A percentile compares a stretch with the other conserved stretches of the same genome.
Evolutionary conservation across 2,113 vertebrate genomes (phyloP).

Genomic region (Paratilapia polleni): DNA sequence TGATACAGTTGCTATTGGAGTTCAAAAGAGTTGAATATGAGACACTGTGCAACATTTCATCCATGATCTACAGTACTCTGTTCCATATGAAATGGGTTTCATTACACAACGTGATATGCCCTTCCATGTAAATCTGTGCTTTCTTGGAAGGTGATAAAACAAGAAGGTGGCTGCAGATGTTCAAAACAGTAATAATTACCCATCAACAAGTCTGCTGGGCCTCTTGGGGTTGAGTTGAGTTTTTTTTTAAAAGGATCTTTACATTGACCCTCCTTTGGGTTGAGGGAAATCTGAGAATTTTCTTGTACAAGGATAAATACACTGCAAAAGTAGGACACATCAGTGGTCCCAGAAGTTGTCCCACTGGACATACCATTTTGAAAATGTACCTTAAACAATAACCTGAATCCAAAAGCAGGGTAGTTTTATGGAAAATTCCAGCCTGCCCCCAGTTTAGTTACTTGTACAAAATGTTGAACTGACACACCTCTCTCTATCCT

Average conservation of each 20-base stretch:
- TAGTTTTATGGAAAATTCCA: not conserved
- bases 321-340: not conserved
- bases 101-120: not conserved
- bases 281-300: not conserved
- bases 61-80: not conserved
- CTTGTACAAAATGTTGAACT: not conserved
- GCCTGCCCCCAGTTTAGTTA: not conserved
- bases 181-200: not conserved
- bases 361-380: not conserved
- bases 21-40: not conserved
- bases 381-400: not conserved
- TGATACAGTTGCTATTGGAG: not conserved
- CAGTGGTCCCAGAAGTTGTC: not conserved
- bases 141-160: not conserved
- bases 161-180: not conserved
- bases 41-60: not conserved
- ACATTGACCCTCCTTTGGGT: not conserved
- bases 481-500: not conserved
- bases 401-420: not conserved
- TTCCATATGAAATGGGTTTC: not conserved
- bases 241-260: not conserved
- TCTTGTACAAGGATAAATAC: not conserved
- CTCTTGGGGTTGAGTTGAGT: too few species aligned
- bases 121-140: not conserved
- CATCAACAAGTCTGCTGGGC: fast-evolving